Conservation (phyloP, 2,113 vertebrate species). For the Ibidorhyncha struthersii region DNA sequence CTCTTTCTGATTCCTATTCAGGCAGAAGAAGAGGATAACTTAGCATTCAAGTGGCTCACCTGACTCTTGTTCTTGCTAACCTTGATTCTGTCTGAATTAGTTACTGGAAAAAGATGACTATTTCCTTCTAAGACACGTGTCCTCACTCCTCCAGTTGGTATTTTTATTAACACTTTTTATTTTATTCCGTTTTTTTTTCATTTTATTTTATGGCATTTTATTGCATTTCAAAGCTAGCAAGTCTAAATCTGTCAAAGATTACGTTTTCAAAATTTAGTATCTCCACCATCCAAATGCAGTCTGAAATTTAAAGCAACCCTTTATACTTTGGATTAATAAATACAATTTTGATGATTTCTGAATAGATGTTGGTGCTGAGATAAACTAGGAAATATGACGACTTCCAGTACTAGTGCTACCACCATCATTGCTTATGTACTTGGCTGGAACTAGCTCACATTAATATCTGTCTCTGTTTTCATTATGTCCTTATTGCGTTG, state of each 20-base stretch:
- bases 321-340: neutral
- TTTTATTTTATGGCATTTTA: neutral
- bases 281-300: neutral
- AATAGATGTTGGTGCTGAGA: neutral
- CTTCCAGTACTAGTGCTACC: neutral
- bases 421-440: neutral
- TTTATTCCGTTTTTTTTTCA: neutral
- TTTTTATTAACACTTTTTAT: constrained; percentile 7
- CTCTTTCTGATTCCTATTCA: neutral
- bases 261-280: neutral
- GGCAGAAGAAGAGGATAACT: neutral
- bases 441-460: neutral
- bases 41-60: neutral
- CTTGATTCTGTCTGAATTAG: neutral
- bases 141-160: neutral
- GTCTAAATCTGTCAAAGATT: neutral
- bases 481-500: neutral
- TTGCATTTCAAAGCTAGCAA: neutral
- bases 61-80: neutral
- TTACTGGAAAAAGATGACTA: neutral
- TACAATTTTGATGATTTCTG: neutral
- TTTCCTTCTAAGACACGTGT: neutral
- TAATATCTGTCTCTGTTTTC: neutral
- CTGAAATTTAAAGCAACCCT: neutral
- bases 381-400: neutral